These are phyloP conservation scores for Haliaeetus leucogaster DNA, from an alignment of 2,113 vertebrate genomes.

Conservation along the genomic window DNA sequence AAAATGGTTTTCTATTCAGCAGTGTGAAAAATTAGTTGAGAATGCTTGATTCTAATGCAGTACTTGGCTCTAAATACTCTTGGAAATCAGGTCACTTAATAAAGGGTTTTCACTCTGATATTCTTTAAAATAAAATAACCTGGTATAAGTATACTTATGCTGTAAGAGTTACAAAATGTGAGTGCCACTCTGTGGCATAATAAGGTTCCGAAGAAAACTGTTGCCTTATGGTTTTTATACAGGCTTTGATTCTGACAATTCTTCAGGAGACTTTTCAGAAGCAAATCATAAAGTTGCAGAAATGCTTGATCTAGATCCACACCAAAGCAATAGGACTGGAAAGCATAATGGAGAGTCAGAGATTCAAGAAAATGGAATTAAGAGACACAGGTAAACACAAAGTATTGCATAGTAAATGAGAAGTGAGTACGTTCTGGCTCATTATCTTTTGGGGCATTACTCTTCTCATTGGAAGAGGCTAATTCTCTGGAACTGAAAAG, in stretches of 20 bases:
- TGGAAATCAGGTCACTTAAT: neutral
- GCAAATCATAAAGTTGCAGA: constrained; percentile 80
- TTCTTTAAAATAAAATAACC: neutral
- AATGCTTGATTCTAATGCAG: neutral
- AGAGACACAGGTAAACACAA: constrained; percentile 87
- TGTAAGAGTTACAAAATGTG: neutral
- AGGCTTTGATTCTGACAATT: constrained; percentile 97
- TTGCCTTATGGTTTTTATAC: neutral
- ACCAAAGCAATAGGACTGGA: constrained; percentile 52
- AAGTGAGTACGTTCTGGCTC: neutral
- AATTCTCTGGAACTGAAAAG: neutral
- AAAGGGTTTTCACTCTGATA: neutral
- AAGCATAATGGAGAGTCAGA: constrained; percentile 79
- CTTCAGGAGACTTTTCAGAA: constrained; percentile 88
- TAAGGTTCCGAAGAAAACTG: neutral
- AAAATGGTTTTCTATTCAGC: neutral
- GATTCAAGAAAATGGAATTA: constrained; percentile 89
- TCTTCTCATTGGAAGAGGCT: neutral
- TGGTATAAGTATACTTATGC: neutral
- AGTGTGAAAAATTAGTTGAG: neutral
- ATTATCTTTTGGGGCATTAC: neutral
- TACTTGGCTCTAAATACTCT: neutral
- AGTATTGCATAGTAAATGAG: neutral
- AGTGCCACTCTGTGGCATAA: neutral
- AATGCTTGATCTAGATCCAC: constrained; percentile 69